A percentile compares a stretch with the other conserved stretches of the same genome.
Evolutionary conservation across 2,888 invertebrate genomes (phyloP).

Genomic region (Eulithis prunata): DNA sequence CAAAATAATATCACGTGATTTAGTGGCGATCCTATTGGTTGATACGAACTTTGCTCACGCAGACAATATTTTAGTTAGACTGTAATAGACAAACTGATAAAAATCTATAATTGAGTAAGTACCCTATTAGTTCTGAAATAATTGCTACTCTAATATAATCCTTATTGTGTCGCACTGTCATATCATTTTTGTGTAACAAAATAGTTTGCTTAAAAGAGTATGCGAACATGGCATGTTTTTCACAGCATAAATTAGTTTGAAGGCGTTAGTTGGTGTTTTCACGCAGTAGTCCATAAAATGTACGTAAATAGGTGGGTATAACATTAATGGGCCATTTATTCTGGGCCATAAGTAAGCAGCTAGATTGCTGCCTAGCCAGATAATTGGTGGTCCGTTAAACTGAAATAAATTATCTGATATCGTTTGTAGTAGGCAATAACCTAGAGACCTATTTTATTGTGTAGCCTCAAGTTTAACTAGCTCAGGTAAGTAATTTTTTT

Average conservation of each 20-base stretch:
- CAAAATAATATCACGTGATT: not conserved
- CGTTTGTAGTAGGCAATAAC: constrained; percentile 4
- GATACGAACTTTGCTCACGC: not conserved
- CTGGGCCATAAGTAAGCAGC: constrained; percentile 33
- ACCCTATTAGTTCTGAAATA: not conserved
- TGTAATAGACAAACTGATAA: not conserved
- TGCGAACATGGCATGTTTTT: constrained; percentile 16
- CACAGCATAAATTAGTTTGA: constrained; percentile 17
- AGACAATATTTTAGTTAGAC: not conserved
- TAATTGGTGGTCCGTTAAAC: constrained; percentile 23
- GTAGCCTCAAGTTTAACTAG: not conserved
- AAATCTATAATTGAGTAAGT: not conserved
- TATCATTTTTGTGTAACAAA: not conserved
- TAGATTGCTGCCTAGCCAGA: constrained; percentile 30
- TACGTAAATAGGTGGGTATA: constrained; percentile 38
- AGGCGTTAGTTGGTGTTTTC: constrained; percentile 34
- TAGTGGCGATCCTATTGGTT: not conserved
- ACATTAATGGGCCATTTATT: constrained; percentile 42
- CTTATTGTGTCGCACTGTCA: not conserved
- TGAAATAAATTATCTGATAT: constrained; percentile 23
- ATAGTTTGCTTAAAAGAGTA: not conserved
- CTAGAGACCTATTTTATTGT: constrained; percentile 11
- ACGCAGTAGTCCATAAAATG: constrained; percentile 37
- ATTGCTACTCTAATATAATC: not conserved
- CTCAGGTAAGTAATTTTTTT: too few species aligned